These are phyloP conservation scores for Drosophila rufa DNA, from an alignment of 1,140 invertebrate species.

Conservation along the genomic window DNA sequence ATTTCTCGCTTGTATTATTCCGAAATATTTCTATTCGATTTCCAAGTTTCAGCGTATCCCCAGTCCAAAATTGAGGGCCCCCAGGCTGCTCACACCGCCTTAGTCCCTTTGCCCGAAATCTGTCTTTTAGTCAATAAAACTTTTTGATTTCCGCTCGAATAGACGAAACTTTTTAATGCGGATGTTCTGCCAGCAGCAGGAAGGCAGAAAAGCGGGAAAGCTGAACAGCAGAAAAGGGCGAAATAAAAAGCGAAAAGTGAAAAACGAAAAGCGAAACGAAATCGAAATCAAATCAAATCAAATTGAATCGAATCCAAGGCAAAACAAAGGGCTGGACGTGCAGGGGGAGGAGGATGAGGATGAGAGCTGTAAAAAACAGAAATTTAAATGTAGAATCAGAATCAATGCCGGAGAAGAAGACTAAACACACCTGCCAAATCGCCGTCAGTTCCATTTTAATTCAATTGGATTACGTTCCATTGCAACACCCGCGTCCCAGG, in stretches of 20 bases:
- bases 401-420: conserved; percentile 36
- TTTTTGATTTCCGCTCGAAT: conserved; percentile 81
- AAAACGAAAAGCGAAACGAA: conserved; percentile 33
- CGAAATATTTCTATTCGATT: conserved; percentile 65
- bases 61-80: not conserved
- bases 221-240: conserved; percentile 8
- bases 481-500: conserved; percentile 41
- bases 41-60: conserved; percentile 51
- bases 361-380: conserved; percentile 34
- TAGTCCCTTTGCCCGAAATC: conserved; percentile 7
- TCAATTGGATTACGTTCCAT: conserved; percentile 75
- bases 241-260: conserved; percentile 25
- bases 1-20: conserved; percentile 44
- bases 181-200: conserved; percentile 59
- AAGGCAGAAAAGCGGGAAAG: conserved; percentile 10
- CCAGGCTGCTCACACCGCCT: conserved; percentile 8
- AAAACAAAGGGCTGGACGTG: conserved; percentile 18
- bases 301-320: conserved; percentile 67
- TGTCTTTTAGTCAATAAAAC: conserved; percentile 77
- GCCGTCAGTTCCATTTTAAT: conserved; percentile 68
- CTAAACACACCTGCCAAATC: conserved; percentile 47
- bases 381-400: conserved; percentile 69
- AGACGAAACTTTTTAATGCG: conserved; percentile 78
- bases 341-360: not conserved
- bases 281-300: conserved; percentile 66